These are phyloP conservation scores for Holocentrus rufus DNA, from an alignment of 2,797 vertebrate species.

Conservation along the genomic window DNA sequence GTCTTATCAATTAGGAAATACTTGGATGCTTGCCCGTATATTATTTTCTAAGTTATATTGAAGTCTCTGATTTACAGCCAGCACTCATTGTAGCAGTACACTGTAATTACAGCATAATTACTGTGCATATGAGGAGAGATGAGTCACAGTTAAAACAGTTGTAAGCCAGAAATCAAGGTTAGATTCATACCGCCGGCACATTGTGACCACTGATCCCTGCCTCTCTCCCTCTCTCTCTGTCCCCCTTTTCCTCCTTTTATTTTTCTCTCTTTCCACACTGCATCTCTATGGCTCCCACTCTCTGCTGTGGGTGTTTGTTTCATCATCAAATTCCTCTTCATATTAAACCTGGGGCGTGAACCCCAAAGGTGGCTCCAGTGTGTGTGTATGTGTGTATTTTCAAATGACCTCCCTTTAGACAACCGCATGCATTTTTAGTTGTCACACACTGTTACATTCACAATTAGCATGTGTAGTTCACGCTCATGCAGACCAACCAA, in stretches of 20 bases:
- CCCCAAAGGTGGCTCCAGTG: not conserved
- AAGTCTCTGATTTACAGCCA: slow-evolving; percentile 47
- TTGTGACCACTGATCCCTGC: too few relatives aligned
- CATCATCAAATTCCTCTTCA: not conserved
- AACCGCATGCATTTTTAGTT: slow-evolving; percentile 57
- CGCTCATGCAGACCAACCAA: slow-evolving; percentile 34
- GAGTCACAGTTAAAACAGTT: slow-evolving; percentile 49
- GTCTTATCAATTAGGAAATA: slow-evolving; percentile 10
- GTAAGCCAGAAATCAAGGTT: slow-evolving; percentile 40
- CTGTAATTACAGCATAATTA: slow-evolving; percentile 67
- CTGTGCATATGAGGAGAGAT: slow-evolving; percentile 39
- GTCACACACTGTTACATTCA: slow-evolving; percentile 58
- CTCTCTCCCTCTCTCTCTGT: too few relatives aligned
- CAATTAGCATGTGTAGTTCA: slow-evolving; percentile 62
- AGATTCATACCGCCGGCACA: not conserved
- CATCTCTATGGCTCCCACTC: slow-evolving; percentile 10
- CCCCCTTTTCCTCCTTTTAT: not conserved
- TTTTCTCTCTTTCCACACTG: slow-evolving; percentile 25
- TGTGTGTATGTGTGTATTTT: not conserved
- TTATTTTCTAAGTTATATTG: slow-evolving; percentile 40
- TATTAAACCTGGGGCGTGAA: not conserved
- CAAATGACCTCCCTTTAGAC: slow-evolving; percentile 33
- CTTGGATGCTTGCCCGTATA: slow-evolving; percentile 26
- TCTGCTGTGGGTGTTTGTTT: slow-evolving; percentile 3
- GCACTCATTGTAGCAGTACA: slow-evolving; percentile 46